Percentiles rank a stretch among this genome's conserved stretches.
Conservation (phyloP, 2,113 vertebrate species). For the Brachionichthys hirsutus region DNA sequence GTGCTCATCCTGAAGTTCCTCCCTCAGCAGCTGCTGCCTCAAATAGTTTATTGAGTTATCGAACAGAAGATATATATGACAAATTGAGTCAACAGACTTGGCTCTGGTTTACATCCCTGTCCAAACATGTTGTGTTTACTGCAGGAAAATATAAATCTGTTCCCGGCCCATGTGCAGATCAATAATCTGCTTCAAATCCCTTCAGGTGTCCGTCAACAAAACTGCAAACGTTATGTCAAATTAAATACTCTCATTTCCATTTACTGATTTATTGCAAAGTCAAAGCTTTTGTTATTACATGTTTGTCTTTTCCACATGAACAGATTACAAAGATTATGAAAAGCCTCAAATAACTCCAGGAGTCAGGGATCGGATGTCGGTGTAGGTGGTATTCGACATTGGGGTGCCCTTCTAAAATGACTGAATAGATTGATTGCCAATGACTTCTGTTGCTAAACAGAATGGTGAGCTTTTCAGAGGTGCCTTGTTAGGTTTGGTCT, state of each 20-base stretch:
- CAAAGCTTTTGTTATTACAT: constrained; percentile 21
- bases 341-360: constrained; percentile 6
- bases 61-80: constrained; percentile 74
- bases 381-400: background rate
- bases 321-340: background rate
- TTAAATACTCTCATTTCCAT: constrained; percentile 12
- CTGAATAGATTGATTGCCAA: no score
- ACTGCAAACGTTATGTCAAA: constrained; percentile 17
- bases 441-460: no score
- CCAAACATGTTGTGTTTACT: constrained; percentile 66
- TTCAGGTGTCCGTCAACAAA: constrained; percentile 60
- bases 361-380: constrained; percentile 9
- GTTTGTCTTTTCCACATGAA: constrained; percentile 22
- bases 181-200: constrained; percentile 57
- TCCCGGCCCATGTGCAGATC: constrained; percentile 47
- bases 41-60: constrained; percentile 76
- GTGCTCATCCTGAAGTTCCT: constrained; percentile 66
- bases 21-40: constrained; percentile 70
- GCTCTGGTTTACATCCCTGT: constrained; percentile 71
- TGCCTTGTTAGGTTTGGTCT: no score
- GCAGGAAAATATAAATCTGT: constrained; percentile 73
- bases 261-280: constrained; percentile 15
- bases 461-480: no score
- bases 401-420: no score
- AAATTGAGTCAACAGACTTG: constrained; percentile 72